Percentiles rank a stretch among this genome's conserved stretches.
Evolutionary conservation across 2,113 vertebrate genomes (phyloP).

Genomic region (Colius striatus): DNA sequence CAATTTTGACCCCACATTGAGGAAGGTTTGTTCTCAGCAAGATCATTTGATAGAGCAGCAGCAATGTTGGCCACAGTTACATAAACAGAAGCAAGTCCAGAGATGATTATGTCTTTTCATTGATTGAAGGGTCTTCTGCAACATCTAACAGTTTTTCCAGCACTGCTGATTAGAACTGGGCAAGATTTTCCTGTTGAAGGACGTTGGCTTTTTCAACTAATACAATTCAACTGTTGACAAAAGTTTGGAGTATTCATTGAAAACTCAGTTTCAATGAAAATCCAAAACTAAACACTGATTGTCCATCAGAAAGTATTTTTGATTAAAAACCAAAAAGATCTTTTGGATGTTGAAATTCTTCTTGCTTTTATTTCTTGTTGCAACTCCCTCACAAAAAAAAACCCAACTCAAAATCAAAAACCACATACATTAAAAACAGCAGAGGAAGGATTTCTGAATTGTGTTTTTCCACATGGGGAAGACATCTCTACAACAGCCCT

Average conservation of each 20-base stretch:
- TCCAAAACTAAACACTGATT: neutral
- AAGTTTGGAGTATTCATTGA: neutral
- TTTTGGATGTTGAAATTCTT: neutral
- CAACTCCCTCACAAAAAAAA: neutral
- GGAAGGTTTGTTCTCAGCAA: neutral
- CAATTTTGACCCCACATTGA: neutral
- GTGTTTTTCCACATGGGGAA: neutral
- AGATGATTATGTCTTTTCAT: neutral
- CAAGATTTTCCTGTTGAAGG: constrained; percentile 3
- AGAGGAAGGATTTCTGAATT: neutral
- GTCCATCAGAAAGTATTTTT: neutral
- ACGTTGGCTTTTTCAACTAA: neutral
- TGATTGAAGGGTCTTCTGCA: constrained; percentile 11
- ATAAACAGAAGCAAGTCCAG: neutral
- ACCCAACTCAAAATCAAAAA: neutral
- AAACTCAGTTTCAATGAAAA: constrained; percentile 23
- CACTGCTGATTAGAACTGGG: constrained; percentile 11
- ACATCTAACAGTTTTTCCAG: neutral
- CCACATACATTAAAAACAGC: neutral
- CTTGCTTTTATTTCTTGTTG: neutral
- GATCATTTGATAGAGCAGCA: neutral
- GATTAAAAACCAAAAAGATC: neutral
- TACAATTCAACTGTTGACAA: neutral
- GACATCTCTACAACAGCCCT: neutral
- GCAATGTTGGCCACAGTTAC: neutral